Evolutionary conservation across 2,113 vertebrate genomes (phyloP), one percentile per base, ranked within the genome.

Genomic region (Macrotis lagotis): DNA sequence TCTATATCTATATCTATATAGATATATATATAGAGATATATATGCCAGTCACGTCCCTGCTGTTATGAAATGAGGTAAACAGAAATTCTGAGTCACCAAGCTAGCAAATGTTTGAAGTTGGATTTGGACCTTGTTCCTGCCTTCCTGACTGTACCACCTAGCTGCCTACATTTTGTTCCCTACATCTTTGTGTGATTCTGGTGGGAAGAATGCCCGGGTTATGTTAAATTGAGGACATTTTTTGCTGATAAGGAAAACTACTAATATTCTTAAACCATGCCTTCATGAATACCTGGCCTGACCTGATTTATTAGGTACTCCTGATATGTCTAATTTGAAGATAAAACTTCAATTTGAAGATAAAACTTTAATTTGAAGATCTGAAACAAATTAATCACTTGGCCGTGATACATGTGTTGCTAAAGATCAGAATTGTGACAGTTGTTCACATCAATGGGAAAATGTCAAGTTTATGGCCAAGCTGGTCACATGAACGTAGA

Each of bases 131-230:
- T 66, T 16, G 37, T n/a, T 74, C 31, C 31, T 66, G 31, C 31
- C 5, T 66, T 37, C 59, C 37, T 31, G 59, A 59, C 37, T 74
- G 25, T n/a, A 5, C 12, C 12, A n/a, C 31, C 5, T 16, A 74
- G 37, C 59, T 74, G 59, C 37, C 28, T n/a, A n/a, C 31, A 52
- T 50, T 91, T 48, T 83, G 90, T 26, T 53, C 55, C 66, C 50
- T 24, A 28, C 16, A 3, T n/a, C 53, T 0, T 9, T 3, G 52
- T 0, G 0, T 0, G 83, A 28, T 48, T 37, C 25, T 25, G 37
- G 89, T 8, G 51, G 88, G 94, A 90, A 44, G 83, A 37, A 28
- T 31, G 44, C 93, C 6, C 48, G 0, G 44, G 52, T 47, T 4
- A 5, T 44, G 74, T 48, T n/a, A 66, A 12, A 66, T 37, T 5